Conservation (phyloP, 1,140 invertebrate genomes). For the Euschistus heros region DNA sequence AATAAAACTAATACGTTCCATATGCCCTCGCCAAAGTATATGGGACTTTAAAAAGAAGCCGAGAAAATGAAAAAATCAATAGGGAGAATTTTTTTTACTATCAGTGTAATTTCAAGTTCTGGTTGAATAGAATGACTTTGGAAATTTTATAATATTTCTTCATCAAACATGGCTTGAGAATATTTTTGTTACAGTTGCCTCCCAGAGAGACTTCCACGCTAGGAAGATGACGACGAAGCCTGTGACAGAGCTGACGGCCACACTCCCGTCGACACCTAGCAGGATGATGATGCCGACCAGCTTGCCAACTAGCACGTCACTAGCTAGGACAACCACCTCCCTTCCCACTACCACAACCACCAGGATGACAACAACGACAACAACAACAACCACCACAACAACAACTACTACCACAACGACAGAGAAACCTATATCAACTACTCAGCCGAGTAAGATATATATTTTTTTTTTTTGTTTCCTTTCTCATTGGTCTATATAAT, state of each 20-base stretch:
- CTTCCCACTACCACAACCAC: slow-evolving; percentile 26
- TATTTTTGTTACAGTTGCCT: slow-evolving; percentile 56
- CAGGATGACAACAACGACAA: slow-evolving; percentile 28
- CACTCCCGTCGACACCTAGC: slow-evolving; percentile 8
- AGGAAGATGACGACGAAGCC: slow-evolving; percentile 38
- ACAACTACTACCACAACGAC: slow-evolving; percentile 18
- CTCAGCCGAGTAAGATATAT: slow-evolving; percentile 19
- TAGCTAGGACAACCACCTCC: slow-evolving; percentile 25
- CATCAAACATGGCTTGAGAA: too few relatives aligned
- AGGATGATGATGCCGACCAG: slow-evolving; percentile 25
- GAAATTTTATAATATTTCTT: too few relatives aligned
- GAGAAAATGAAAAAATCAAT: too few relatives aligned
- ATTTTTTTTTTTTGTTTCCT: too few relatives aligned
- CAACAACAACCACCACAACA: slow-evolving; percentile 31
- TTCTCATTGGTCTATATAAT: too few relatives aligned
- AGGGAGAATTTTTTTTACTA: too few relatives aligned
- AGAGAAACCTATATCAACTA: slow-evolving; percentile 28
- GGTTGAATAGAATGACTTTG: too few relatives aligned
- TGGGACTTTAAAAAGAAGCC: too few relatives aligned
- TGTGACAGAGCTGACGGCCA: slow-evolving; percentile 19
- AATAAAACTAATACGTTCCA: too few relatives aligned
- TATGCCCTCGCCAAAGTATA: too few relatives aligned
- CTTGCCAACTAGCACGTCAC: slow-evolving; percentile 19
- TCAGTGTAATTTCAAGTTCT: too few relatives aligned
- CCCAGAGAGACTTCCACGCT: slow-evolving; percentile 77